phyloP scores from a whole-genome alignment of 30 jellyfish, hydroid and myxozoan species.

The Hydractinia echinata region DNA sequence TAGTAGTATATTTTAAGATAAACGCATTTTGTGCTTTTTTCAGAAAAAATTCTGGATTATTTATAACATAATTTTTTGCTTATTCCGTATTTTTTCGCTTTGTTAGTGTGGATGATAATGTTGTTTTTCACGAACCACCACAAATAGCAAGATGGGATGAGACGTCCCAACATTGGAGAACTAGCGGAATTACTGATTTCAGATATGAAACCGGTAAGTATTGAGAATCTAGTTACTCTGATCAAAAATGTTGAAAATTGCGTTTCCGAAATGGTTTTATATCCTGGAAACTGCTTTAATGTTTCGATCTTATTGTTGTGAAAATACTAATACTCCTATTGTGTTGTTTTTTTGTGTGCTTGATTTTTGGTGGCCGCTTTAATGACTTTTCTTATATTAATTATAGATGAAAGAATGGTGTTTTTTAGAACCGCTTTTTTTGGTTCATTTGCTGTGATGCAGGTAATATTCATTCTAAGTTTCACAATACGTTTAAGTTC shows the following conservation, averaged over 20 bases:
- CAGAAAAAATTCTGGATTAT: too few species aligned
- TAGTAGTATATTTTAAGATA: too few species aligned
- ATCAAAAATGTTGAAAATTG: neutral
- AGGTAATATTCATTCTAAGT: constrained; percentile 37
- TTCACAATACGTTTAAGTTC: neutral
- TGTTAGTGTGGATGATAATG: constrained; percentile 50
- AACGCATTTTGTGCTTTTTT: too few species aligned
- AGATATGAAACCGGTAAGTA: constrained; percentile 63
- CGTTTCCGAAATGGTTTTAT: neutral
- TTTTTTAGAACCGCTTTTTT: constrained; percentile 57
- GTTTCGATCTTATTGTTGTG: too few species aligned
- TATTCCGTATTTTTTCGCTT: too few species aligned
- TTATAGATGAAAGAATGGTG: constrained; percentile 52
- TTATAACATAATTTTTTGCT: too few species aligned
- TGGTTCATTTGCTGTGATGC: constrained; percentile 81
- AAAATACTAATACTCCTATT: neutral
- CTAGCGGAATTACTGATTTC: constrained; percentile 65
- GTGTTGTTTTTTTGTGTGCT: neutral
- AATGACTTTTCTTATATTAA: neutral
- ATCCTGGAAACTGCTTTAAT: too few species aligned
- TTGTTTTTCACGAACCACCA: constrained; percentile 77
- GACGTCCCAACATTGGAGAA: constrained; percentile 72
- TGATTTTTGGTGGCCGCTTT: constrained; percentile 4
- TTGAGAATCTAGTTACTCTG: neutral
- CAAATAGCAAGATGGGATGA: constrained; percentile 97